Evolutionary conservation across 2,797 vertebrate genomes (phyloP), one percentile per base, ranked within the genome.

Genomic region (Phalanger gymnotis): DNA sequence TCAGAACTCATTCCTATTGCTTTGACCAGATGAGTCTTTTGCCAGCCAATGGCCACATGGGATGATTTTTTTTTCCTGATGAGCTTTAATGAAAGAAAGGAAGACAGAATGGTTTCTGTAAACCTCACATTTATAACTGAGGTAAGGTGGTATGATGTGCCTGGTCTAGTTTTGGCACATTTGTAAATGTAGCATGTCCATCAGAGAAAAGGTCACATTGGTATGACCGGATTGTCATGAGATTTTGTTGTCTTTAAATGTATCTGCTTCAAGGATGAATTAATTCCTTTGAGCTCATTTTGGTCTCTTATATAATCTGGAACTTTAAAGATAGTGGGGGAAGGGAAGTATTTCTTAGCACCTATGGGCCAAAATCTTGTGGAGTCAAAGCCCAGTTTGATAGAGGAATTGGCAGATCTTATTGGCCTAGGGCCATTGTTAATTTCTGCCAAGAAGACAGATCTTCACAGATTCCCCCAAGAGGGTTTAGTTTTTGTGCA

Each of bases 351-450:
- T 90, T 91, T 96, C 54, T 92, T 91, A 81, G 66, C 58, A n/a
- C 66, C 30, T 54, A 92, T 27, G 90, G 90, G 93, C 58, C 91
- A 93, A 94, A 92, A 93, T 95, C 91, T 94, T 55, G 3, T 1
- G 92, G 2, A 92, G 58, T 27, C 90, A 94, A 57, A 95, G 92
- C 28, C 34, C 58, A 11, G 3, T 55, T 53, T 93, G 57, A 94
- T 55, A 58, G 91, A 53, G 52, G 54, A 28, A 6, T 25, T 58
- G 16, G 40, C 92, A 91, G 31, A 47, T 31, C 34, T 58, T 91
- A 90, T 14, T 90, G 73, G 90, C 90, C 51, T 28, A 28, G 13
- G 14, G 57, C 53, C 66, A 30, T 16, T 81, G 47, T 47, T 93
- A 54, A 52, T 91, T 92, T 95, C 89, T 93, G 53, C 53, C 61